Conservation (phyloP, 2,797 vertebrate genomes). For the Schizopygopsis pylzovi region DNA sequence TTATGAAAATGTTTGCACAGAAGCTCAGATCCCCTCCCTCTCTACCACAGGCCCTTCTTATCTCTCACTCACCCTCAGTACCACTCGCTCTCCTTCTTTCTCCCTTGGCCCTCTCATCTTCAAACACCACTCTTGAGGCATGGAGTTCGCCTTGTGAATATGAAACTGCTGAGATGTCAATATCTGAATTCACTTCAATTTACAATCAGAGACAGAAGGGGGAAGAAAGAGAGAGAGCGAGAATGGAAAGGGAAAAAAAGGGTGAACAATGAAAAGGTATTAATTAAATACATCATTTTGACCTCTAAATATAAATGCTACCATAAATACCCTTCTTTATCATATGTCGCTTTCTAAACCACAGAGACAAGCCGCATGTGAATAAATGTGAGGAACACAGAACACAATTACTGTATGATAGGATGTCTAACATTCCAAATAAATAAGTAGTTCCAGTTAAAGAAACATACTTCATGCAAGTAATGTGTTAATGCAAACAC, state of each 20-base stretch:
- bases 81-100: not conserved
- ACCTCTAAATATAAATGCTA: not conserved
- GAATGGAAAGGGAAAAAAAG: slow-evolving; percentile 55
- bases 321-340: not conserved
- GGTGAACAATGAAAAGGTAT: not conserved
- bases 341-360: not conserved
- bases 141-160: slow-evolving; percentile 61
- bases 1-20: slow-evolving; percentile 50
- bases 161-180: slow-evolving; percentile 62
- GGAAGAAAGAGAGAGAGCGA: slow-evolving; percentile 43
- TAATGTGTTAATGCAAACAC: not conserved
- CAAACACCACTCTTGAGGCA: slow-evolving; percentile 50
- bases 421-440: not conserved
- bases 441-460: not conserved
- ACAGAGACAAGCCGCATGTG: not conserved
- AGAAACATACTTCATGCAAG: not conserved
- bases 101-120: slow-evolving; percentile 39
- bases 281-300: not conserved
- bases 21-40: not conserved
- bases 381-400: not conserved
- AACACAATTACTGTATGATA: too few relatives aligned
- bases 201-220: not conserved
- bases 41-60: not conserved
- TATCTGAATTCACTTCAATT: slow-evolving; percentile 64
- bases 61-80: not conserved